phyloP scores from a whole-genome alignment of 2,888 invertebrate species.

The Prostheceraeus crozeri region DNA sequence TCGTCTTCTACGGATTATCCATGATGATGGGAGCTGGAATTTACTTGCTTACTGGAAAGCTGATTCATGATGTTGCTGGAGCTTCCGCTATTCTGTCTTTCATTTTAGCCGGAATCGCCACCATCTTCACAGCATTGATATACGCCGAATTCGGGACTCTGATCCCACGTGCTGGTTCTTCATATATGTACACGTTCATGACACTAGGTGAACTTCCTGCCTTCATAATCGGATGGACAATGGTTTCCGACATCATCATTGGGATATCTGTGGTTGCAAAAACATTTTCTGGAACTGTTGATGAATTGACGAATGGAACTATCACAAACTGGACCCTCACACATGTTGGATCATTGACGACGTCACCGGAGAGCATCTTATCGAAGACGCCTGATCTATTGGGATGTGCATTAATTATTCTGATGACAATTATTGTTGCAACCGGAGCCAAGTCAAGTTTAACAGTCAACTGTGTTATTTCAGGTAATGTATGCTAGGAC shows the following conservation, averaged over 20 bases:
- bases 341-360: slow-evolving; percentile 20
- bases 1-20: slow-evolving; percentile 35
- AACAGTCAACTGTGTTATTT: slow-evolving; percentile 33
- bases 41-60: slow-evolving; percentile 35
- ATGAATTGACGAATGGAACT: slow-evolving; percentile 20
- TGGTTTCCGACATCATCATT: slow-evolving; percentile 36
- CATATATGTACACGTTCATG: slow-evolving; percentile 37
- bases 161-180: slow-evolving; percentile 36
- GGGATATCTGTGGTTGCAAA: slow-evolving; percentile 35
- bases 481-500: no score
- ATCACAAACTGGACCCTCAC: slow-evolving; percentile 32
- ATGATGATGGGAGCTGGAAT: slow-evolving; percentile 38
- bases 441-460: slow-evolving; percentile 38
- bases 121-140: slow-evolving; percentile 36
- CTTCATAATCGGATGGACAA: slow-evolving; percentile 39
- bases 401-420: slow-evolving; percentile 29
- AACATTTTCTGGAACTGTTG: slow-evolving; percentile 34
- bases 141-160: slow-evolving; percentile 37
- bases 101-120: slow-evolving; percentile 21
- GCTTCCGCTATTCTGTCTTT: slow-evolving; percentile 31
- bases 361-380: neutral
- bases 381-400: slow-evolving; percentile 30
- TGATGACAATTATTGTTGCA: slow-evolving; percentile 25
- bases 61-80: slow-evolving; percentile 34
- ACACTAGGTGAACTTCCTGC: slow-evolving; percentile 37